These are phyloP conservation scores for Bubo blakistoni DNA, from an alignment of 2,113 vertebrate species.

Conservation along the genomic window DNA sequence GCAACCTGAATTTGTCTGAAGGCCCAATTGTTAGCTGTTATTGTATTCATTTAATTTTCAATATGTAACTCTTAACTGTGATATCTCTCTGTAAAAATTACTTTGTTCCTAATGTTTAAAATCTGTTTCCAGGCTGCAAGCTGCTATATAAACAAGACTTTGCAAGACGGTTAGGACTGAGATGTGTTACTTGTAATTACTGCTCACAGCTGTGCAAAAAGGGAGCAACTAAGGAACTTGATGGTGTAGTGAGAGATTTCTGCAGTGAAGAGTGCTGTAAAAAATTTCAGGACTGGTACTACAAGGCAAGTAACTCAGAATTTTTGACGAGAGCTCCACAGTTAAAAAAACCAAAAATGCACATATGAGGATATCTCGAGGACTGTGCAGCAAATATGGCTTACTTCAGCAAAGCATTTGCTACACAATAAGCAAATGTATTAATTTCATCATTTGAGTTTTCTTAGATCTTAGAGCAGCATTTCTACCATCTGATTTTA, in stretches of 20 bases:
- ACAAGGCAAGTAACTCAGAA: conserved; percentile 83
- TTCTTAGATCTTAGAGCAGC: conserved; percentile 4
- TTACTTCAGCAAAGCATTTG: conserved; percentile 36
- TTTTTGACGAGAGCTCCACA: conserved; percentile 54
- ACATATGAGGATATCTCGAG: conserved; percentile 55
- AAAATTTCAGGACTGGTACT: conserved; percentile 98
- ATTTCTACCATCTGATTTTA: conserved; percentile 34
- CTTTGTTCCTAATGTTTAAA: conserved; percentile 64
- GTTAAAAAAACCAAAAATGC: conserved; percentile 18
- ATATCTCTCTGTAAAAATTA: conserved; percentile 49
- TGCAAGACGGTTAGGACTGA: conserved; percentile 90
- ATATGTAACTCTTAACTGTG: conserved; percentile 13
- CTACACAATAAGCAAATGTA: conserved; percentile 22
- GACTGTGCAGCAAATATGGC: conserved; percentile 20
- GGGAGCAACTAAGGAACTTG: conserved; percentile 87
- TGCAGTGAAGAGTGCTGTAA: conserved; percentile 91
- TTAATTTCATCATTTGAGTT: conserved; percentile 31
- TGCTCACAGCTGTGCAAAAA: conserved; percentile 97
- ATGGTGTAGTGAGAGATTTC: conserved; percentile 91
- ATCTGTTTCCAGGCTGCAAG: conserved; percentile 88
- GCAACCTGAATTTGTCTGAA: conserved; percentile 21
- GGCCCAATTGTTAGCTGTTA: neutral
- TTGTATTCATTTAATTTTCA: neutral
- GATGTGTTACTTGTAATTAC: conserved; percentile 98
- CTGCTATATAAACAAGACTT: conserved; percentile 98